Conservation (phyloP, 2,888 invertebrate species). For the Dioctria rufipes region DNA sequence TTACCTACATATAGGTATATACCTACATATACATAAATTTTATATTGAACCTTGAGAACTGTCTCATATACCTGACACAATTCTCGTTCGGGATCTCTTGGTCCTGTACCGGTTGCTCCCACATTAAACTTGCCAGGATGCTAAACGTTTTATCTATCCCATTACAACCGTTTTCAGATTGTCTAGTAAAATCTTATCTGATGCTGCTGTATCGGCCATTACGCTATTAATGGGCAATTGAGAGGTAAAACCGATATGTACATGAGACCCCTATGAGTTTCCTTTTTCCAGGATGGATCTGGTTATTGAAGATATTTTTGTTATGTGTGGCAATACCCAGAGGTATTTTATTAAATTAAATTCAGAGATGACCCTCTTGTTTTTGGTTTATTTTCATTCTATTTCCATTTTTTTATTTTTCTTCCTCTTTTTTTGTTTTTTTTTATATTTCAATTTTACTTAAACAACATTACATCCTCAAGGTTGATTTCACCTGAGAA, state of each 20-base stretch:
- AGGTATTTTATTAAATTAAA: slow-evolving; percentile 10
- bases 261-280: neutral
- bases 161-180: slow-evolving; percentile 23
- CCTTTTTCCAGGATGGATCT: neutral
- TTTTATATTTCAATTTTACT: neutral
- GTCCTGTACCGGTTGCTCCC: neutral
- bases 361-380: slow-evolving; percentile 20
- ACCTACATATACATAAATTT: neutral
- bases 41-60: neutral
- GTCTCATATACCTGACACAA: neutral
- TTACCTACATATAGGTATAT: neutral
- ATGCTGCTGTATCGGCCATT: slow-evolving; percentile 13
- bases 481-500: slow-evolving; percentile 8
- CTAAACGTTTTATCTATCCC: slow-evolving; percentile 26
- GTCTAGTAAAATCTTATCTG: slow-evolving; percentile 16
- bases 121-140: neutral
- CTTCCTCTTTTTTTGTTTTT: neutral
- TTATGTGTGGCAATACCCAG: slow-evolving; percentile 3
- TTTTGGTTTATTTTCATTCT: neutral
- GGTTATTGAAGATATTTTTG: slow-evolving; percentile 11
- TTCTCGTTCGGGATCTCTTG: neutral
- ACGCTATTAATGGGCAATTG: slow-evolving; percentile 18
- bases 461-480: neutral
- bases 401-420: neutral
- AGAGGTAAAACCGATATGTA: slow-evolving; percentile 10